Conservation (phyloP, 2,888 invertebrate genomes). For the Polydesmus complanatus region DNA sequence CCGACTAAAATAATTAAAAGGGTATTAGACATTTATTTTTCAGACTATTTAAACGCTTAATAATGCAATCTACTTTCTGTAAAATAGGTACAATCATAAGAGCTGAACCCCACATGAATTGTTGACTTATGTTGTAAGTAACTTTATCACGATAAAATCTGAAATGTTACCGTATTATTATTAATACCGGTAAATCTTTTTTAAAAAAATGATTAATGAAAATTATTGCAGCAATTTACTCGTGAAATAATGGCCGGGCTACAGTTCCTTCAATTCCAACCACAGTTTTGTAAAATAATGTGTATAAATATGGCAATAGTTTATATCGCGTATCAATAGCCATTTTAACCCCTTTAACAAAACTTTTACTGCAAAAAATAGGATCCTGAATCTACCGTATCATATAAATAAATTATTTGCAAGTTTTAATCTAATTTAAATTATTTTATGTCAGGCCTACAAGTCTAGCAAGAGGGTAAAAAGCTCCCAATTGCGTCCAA, state of each 20-base stretch:
- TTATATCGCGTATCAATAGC: conserved; percentile 21
- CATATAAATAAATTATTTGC: neutral
- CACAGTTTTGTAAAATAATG: conserved; percentile 22
- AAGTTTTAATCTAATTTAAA: neutral
- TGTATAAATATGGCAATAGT: conserved; percentile 24
- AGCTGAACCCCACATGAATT: conserved; percentile 24
- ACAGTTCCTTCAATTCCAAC: conserved; percentile 21
- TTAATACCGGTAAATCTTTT: neutral
- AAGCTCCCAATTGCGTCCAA: conserved; percentile 34
- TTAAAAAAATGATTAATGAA: neutral
- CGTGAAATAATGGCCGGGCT: conserved; percentile 21
- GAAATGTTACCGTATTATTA: neutral
- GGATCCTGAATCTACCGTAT: conserved; percentile 11
- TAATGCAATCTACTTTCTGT: conserved; percentile 14
- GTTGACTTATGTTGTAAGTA: conserved; percentile 20
- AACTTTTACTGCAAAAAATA: conserved; percentile 16
- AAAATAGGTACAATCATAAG: conserved; percentile 24
- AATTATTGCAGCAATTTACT: conserved; percentile 2
- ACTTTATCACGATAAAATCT: conserved; percentile 23
- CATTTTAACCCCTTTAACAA: conserved; percentile 18
- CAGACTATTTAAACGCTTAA: neutral
- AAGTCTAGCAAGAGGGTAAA: conserved; percentile 27
- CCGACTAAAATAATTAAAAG: conserved; percentile 7
- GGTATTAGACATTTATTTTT: neutral
- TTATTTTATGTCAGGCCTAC: neutral